A percentile compares a stretch with the other conserved stretches of the same genome.
Conservation (phyloP, 2,797 vertebrate species). For the Erethizon dorsatum region DNA sequence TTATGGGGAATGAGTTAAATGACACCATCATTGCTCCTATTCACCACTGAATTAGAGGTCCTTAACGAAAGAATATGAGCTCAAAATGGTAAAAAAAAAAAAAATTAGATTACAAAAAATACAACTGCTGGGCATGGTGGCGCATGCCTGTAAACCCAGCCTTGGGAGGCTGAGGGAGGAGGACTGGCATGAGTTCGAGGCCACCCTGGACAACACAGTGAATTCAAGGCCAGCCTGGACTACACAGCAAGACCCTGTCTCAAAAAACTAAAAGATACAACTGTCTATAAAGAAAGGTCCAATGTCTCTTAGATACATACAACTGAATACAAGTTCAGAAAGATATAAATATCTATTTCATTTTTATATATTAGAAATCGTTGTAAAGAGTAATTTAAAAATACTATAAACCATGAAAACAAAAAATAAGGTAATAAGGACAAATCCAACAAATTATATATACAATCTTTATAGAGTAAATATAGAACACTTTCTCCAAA, state of each 20-base stretch:
- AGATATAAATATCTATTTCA: constrained; percentile 9
- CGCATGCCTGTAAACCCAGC: background rate
- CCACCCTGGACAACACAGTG: background rate
- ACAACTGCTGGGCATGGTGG: background rate
- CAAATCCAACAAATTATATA: background rate
- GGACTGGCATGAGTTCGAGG: background rate
- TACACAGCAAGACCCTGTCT: background rate
- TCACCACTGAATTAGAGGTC: background rate
- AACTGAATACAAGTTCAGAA: constrained; percentile 9
- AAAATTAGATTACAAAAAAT: background rate
- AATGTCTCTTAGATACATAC: background rate
- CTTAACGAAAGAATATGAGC: background rate
- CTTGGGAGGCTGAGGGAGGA: background rate
- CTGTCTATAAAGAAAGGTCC: background rate
- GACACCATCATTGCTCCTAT: background rate
- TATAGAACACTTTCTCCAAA: constrained; percentile 23
- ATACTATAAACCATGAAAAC: constrained; percentile 33
- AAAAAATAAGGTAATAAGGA: constrained; percentile 51
- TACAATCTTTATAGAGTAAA: constrained; percentile 27
- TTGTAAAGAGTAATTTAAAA: constrained; percentile 35
- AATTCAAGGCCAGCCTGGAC: background rate
- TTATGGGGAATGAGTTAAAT: background rate
- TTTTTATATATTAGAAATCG: constrained; percentile 8
- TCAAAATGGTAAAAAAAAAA: constrained; percentile 27
- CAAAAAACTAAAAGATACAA: background rate